phyloP scores from a whole-genome alignment of 2,797 vertebrate species.

The Pseudocheirus occidentalis region DNA sequence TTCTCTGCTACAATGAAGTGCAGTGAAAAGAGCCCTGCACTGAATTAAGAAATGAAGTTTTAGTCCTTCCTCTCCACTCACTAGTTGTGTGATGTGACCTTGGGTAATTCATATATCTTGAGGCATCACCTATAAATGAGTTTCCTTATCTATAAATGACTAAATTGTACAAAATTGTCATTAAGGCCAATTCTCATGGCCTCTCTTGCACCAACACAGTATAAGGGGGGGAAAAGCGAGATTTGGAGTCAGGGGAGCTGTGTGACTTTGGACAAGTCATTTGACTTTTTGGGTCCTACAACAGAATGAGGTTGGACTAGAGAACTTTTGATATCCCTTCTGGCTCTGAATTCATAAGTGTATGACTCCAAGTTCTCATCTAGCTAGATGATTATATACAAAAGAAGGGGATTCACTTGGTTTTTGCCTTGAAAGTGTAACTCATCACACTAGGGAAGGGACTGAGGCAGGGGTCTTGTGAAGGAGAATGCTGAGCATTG shows the following conservation, averaged over 20 bases:
- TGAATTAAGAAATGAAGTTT: neutral
- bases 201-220: neutral
- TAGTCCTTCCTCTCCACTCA: neutral
- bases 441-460: neutral
- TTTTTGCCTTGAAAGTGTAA: neutral
- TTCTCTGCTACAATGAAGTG: neutral
- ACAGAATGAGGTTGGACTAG: neutral
- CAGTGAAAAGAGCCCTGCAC: neutral
- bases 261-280: no score
- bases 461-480: neutral
- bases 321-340: neutral
- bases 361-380: neutral
- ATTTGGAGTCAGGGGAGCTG: neutral
- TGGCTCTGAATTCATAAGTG: neutral
- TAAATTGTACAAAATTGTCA: neutral
- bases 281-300: neutral
- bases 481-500: neutral
- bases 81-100: neutral
- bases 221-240: neutral
- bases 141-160: neutral
- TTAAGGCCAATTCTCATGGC: neutral
- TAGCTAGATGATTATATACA: neutral
- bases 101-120: neutral
- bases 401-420: neutral
- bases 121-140: neutral